Evolutionary conservation across 92 coral and sea anemone genomes (phyloP).

Genomic region (Epizoanthus scotinus): DNA sequence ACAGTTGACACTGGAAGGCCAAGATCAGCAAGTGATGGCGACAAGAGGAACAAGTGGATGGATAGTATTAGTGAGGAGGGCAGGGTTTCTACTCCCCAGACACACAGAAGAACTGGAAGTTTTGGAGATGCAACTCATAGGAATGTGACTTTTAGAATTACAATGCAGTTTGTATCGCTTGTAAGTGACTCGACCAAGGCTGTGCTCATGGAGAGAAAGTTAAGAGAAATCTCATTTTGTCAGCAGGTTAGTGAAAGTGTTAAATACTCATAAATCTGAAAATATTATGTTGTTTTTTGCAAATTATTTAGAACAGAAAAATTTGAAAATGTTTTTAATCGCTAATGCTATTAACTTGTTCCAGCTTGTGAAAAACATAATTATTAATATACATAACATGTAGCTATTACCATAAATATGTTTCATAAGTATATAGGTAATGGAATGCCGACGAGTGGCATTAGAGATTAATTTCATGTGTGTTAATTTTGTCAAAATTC

Average conservation of each 20-base stretch:
- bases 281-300: not conserved
- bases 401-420: too few relatives aligned
- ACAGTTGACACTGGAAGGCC: slow-evolving; percentile 62
- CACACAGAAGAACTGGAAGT: slow-evolving; percentile 63
- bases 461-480: too few relatives aligned
- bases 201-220: slow-evolving; percentile 80
- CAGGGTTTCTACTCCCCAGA: slow-evolving; percentile 28
- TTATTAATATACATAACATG: not conserved
- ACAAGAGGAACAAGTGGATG: slow-evolving; percentile 44
- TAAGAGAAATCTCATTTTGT: slow-evolving; percentile 96
- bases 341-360: not conserved
- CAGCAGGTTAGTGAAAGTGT: slow-evolving; percentile 78
- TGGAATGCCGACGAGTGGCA: too few relatives aligned
- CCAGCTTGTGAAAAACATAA: not conserved
- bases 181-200: slow-evolving; percentile 51
- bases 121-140: slow-evolving; percentile 62
- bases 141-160: slow-evolving; percentile 68
- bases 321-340: not conserved
- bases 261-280: not conserved
- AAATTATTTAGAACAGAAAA: not conserved
- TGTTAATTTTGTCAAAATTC: too few relatives aligned
- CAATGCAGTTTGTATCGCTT: slow-evolving; percentile 46
- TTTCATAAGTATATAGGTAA: too few relatives aligned
- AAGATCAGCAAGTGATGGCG: slow-evolving; percentile 96
- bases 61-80: not conserved